Base-by-base conservation (phyloP, 2,797 vertebrate species). In the Euphonia xanthogaster region DNA sequence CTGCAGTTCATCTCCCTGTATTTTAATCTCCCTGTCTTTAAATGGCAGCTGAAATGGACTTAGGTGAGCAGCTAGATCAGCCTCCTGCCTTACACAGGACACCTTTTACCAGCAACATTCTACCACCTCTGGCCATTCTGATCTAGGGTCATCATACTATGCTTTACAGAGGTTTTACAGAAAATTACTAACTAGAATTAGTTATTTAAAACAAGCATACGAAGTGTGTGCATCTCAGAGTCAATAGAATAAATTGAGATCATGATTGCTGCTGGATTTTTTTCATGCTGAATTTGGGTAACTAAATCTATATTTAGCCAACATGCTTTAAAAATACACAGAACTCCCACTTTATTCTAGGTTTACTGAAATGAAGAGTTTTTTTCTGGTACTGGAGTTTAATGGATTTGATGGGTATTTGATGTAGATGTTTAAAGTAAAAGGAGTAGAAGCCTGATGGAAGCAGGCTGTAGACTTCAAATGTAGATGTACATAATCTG, bases 401-500 rank as follows among this genome's bases (percentile, higher is more conserved):
- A 57, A 3, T 86, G 53, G 7, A 18, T 45, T 82, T 30, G 61
- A 3, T 83, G 50, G 8, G 30, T 60, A 53, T 90, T 70, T n/a
- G n/a, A n/a, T 83, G 53, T 70, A 80, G 76, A 42, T 27, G 18
- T 68, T 83, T 24, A 17, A 78, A 47, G 45, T 50, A 45, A 66
- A 75, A 71, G 18, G 28, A 42, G 27, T 10, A 24, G n/a, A 72
- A 85, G 13, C 24, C 21, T 4, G 5, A 7, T 14, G n/a, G 42
- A 85, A 82, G 42, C 14, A 72, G 25, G 47, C 27, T 84, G 55
- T 31, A 48, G 65, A 50, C 28, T 80, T 83, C 65, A 80, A 74
- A 45, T 51, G 12, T 45, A 84, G 71, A 14, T 7, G 35, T 30
- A 28, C 0, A 0, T 54, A 7, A 67, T 10, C 30, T 77, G 58